Percentiles rank a stretch among this genome's conserved stretches.
Conservation (phyloP, 2,888 invertebrate genomes). For the Endotricha flammealis region DNA sequence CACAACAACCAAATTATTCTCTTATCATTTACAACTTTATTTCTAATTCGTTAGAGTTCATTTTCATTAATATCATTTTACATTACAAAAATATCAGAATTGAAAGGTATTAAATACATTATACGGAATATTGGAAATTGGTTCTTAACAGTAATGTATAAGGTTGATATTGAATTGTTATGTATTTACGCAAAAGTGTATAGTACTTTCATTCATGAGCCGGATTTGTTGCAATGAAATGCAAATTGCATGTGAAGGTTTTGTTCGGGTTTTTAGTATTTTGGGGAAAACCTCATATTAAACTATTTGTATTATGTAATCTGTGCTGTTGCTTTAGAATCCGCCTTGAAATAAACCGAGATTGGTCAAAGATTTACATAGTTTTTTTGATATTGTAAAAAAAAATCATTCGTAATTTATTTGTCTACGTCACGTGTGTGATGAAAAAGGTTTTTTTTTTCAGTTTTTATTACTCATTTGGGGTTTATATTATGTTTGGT, state of each 20-base stretch:
- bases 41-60: background rate
- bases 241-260: conserved; percentile 2
- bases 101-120: background rate
- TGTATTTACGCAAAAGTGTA: conserved; percentile 8
- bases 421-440: no score
- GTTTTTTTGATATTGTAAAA: no score
- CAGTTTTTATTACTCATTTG: no score
- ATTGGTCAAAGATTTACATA: no score
- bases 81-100: background rate
- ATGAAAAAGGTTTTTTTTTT: no score
- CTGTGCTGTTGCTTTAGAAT: background rate
- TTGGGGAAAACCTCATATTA: background rate
- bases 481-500: no score
- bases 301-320: conserved; percentile 3
- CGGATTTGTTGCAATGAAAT: conserved; percentile 8
- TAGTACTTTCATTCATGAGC: conserved; percentile 17
- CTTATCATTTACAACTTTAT: conserved; percentile 3
- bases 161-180: background rate
- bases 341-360: background rate
- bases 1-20: background rate
- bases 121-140: background rate
- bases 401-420: no score
- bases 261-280: background rate
- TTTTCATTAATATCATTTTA: background rate
- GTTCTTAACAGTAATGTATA: background rate